Evolutionary conservation across 2,797 vertebrate genomes (phyloP), one percentile per base, ranked within the genome.

Genomic region (Etheostoma nigrum): DNA sequence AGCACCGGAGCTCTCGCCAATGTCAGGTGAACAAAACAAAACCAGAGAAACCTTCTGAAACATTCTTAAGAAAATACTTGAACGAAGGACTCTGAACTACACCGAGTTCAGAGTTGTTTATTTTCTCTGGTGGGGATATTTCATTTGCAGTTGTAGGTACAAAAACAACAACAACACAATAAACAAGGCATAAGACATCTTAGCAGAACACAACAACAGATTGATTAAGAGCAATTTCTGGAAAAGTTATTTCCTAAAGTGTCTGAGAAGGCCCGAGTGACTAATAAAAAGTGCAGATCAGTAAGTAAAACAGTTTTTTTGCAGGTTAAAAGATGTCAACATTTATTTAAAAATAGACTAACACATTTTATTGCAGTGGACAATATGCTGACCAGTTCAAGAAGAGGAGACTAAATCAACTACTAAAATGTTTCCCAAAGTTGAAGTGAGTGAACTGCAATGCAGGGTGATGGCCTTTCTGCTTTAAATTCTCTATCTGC

Each of bases 1-100:
- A 99, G 98, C 83, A 95, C 98, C 0, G 98, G 98, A 18, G 97
- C 98, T 1, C 94, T 99, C 19, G 98, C 98, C 16, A 99, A 99
- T 0, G 96, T 99, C 92, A 97, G 98, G 98, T 99, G 93, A 82
- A 71, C 2, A 11, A 23, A 67, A 68, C 4, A 15, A 23, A 21
- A 33, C 11, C 2, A 21, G 13, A 30, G 9, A 44, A 18, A 36
- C 44, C 33, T 0, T 10, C 10, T 1, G 11, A 52, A 51, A 67
- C 10, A 30, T 30, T 30, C 30, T 30, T 5, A 30, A 30, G 30
- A 6, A 30, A 30, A 30, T 5, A 27, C 4, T 30, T 49, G 11
- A 27, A 42, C 6, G 6, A 48, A 15, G 12, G n/a, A 6, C 21
- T 23, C 21, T 6, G 7, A 44, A 10, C n/a, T 23, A 12, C 14